Conservation (phyloP, 2,888 invertebrate genomes). For the Drosophila diplacantha region DNA sequence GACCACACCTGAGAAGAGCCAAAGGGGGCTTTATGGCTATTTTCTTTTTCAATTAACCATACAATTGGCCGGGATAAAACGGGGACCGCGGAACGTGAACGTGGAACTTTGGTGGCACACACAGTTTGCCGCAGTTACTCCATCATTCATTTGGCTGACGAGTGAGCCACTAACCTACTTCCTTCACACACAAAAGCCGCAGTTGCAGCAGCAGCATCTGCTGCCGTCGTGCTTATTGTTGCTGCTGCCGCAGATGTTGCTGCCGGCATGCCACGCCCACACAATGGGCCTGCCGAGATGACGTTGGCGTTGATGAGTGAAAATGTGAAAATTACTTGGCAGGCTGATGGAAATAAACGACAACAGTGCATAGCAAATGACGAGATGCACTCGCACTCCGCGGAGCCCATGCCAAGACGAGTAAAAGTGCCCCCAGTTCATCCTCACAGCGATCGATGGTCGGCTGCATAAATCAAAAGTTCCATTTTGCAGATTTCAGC, state of each 20-base stretch:
- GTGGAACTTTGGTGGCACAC: conserved; percentile 40
- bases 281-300: conserved; percentile 36
- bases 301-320: conserved; percentile 60
- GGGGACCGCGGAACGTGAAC: conserved; percentile 11
- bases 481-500: conserved; percentile 59
- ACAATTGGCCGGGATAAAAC: conserved; percentile 53
- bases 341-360: conserved; percentile 49
- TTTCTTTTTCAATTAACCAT: conserved; percentile 64
- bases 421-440: conserved; percentile 8
- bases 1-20: conserved; percentile 61
- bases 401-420: background rate
- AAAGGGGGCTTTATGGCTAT: conserved; percentile 14
- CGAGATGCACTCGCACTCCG: conserved; percentile 42
- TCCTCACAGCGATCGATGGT: conserved; percentile 36
- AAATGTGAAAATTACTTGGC: conserved; percentile 66
- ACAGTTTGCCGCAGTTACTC: conserved; percentile 55
- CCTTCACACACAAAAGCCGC: conserved; percentile 48
- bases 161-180: conserved; percentile 72
- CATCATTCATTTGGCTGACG: conserved; percentile 68
- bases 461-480: conserved; percentile 67
- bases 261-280: conserved; percentile 67
- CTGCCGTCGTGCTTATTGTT: conserved; percentile 36
- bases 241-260: conserved; percentile 38
- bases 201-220: conserved; percentile 34
- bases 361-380: conserved; percentile 52